Percentiles rank a stretch among this genome's conserved stretches.
Evolutionary conservation across 37 sponge, comb jelly and placozoan genomes (phyloP).

Genomic region (Axinella damicornis): DNA sequence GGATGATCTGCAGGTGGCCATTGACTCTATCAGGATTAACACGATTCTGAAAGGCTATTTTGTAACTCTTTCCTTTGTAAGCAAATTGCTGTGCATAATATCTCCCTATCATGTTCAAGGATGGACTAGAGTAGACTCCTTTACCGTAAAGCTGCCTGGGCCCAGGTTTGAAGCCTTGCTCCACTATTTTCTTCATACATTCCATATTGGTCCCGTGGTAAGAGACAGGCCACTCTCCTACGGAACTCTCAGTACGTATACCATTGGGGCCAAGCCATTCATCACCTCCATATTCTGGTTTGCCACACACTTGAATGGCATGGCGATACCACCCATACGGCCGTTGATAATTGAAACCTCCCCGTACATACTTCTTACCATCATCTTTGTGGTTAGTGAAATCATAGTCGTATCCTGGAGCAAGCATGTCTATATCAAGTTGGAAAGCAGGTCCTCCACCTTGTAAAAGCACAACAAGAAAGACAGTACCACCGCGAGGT

Average conservation of each 20-base stretch:
- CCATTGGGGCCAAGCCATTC: constrained; percentile 52
- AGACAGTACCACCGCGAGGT: not conserved
- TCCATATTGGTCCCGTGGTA: constrained; percentile 39
- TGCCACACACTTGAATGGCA: constrained; percentile 38
- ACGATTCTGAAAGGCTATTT: constrained; percentile 25
- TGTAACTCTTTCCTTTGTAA: constrained; percentile 28
- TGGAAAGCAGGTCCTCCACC: constrained; percentile 37
- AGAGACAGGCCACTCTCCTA: constrained; percentile 57
- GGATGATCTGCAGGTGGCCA: constrained; percentile 6
- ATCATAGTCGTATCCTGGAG: constrained; percentile 43
- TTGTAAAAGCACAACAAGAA: constrained; percentile 21
- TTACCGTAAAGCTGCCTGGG: constrained; percentile 14
- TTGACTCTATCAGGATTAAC: constrained; percentile 34
- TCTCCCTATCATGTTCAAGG: not conserved
- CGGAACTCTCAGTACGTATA: constrained; percentile 25
- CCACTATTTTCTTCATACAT: not conserved
- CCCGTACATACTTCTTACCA: constrained; percentile 35
- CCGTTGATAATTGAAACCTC: constrained; percentile 31
- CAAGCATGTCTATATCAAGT: constrained; percentile 17
- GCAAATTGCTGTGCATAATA: constrained; percentile 10
- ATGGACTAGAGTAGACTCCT: constrained; percentile 47
- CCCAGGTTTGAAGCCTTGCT: constrained; percentile 11
- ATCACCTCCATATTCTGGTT: constrained; percentile 22
- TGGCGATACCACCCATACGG: constrained; percentile 55
- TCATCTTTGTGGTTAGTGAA: constrained; percentile 32